phyloP scores from a whole-genome alignment of 2,797 vertebrate genomes.

The Pelodytes ibericus region DNA sequence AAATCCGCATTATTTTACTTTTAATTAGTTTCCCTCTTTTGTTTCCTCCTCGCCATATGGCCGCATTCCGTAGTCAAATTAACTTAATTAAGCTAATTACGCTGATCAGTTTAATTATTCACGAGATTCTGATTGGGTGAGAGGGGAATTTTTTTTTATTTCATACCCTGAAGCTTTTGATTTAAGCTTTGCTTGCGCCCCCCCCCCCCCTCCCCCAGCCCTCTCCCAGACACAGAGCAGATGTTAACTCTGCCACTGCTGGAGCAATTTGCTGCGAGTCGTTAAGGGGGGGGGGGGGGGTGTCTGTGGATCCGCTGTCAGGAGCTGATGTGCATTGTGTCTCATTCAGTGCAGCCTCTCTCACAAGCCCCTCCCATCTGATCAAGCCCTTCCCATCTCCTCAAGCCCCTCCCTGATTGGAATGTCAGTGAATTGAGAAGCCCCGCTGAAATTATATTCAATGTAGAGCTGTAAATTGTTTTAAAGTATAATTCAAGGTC shows the following conservation, averaged over 20 bases:
- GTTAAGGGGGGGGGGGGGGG: background rate
- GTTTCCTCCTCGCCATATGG: slow-evolving; percentile 84
- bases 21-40: slow-evolving; percentile 86
- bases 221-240: background rate
- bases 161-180: slow-evolving; percentile 59
- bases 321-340: too few species aligned
- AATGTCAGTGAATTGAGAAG: too few species aligned
- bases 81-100: slow-evolving; percentile 91
- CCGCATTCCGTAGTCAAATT: slow-evolving; percentile 86
- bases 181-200: slow-evolving; percentile 38
- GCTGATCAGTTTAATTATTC: slow-evolving; percentile 89
- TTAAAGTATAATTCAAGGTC: too few species aligned
- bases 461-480: too few species aligned
- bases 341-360: too few species aligned
- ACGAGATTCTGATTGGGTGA: slow-evolving; percentile 80
- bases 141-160: slow-evolving; percentile 66
- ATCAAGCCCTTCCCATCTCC: too few species aligned
- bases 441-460: too few species aligned
- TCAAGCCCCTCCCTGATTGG: too few species aligned
- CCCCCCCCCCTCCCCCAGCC: background rate
- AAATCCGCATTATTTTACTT: slow-evolving; percentile 88
- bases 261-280: background rate
- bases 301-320: background rate
- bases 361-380: too few species aligned
- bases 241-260: slow-evolving; percentile 25